Evolutionary conservation across 2,797 vertebrate species (phyloP).

Genomic region (Gymnoscopelus microlampas): DNA sequence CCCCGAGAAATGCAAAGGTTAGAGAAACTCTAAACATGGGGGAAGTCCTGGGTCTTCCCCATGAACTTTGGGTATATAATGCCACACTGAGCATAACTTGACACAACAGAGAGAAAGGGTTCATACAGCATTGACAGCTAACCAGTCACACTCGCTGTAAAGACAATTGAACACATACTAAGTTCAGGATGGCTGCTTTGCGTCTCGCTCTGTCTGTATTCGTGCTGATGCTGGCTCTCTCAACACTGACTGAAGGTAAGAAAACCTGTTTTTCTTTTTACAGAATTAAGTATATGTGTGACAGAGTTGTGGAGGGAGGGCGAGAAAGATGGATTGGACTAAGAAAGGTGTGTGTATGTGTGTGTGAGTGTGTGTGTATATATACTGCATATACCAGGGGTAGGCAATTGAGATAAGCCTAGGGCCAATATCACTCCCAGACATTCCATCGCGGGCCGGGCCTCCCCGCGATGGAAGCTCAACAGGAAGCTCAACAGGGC

Average conservation of each 20-base stretch:
- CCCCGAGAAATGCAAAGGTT: not conserved
- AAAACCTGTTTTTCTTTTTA: not conserved
- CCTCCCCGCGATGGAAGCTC: too few species aligned
- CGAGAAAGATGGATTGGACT: too few species aligned
- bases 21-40: not conserved
- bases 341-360: too few species aligned
- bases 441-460: too few species aligned
- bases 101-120: not conserved
- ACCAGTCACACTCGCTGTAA: not conserved
- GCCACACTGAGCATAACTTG: not conserved
- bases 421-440: too few species aligned
- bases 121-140: slow-evolving; percentile 6
- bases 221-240: slow-evolving; percentile 61
- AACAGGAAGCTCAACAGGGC: too few species aligned
- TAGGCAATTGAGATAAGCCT: too few species aligned
- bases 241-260: slow-evolving; percentile 74
- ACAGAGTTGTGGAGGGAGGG: too few species aligned
- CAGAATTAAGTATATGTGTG: too few species aligned
- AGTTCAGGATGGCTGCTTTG: slow-evolving; percentile 64
- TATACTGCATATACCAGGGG: too few species aligned
- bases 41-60: not conserved
- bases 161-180: not conserved
- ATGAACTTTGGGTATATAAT: not conserved
- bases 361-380: too few species aligned
- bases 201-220: slow-evolving; percentile 65